phyloP scores from a whole-genome alignment of 2,113 vertebrate species.

The Zapus hudsonius region DNA sequence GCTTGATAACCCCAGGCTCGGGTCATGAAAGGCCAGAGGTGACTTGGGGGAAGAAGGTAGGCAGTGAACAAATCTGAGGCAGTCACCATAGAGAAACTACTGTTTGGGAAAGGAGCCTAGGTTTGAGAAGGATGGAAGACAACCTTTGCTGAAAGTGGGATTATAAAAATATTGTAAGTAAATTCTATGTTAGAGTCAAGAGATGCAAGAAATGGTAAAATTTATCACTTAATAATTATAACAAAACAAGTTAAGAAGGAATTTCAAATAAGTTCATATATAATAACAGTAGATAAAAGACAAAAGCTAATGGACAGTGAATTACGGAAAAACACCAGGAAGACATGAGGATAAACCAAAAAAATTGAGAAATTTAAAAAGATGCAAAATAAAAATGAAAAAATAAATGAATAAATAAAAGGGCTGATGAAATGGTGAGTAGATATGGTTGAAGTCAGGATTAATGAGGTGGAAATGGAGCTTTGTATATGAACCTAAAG shows the following conservation, averaged over 20 bases:
- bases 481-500: neutral
- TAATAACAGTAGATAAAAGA: neutral
- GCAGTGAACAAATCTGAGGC: too few relatives aligned
- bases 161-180: neutral
- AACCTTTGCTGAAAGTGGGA: neutral
- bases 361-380: neutral
- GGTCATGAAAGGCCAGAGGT: too few relatives aligned
- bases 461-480: neutral
- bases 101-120: neutral
- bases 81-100: neutral
- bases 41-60: neutral
- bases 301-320: neutral
- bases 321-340: neutral
- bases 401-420: neutral
- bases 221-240: neutral
- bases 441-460: neutral
- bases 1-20: too few relatives aligned
- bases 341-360: neutral
- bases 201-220: neutral
- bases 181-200: neutral
- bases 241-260: neutral
- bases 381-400: neutral
- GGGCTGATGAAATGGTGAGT: neutral
- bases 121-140: neutral
- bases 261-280: neutral